Evolutionary conservation across 2,888 invertebrate species (phyloP), one percentile per base, ranked within the genome.

Genomic region (Rotaria magnacalcarata): DNA sequence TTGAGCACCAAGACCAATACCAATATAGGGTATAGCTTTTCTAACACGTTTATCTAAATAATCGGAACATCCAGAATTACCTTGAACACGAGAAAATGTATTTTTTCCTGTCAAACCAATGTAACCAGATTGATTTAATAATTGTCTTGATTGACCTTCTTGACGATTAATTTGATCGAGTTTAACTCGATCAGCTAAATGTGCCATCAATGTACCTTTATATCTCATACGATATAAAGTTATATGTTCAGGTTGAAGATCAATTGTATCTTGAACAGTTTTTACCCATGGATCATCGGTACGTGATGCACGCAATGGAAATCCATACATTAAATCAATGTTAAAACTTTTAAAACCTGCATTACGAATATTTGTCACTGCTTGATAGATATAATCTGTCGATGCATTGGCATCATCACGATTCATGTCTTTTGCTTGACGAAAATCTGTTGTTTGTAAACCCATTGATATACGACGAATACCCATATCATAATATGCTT

Each of bases 141-240:
- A 34, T 19, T 34, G 2, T 34, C 67, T 27, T 19, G 67, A 34
- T 67, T 67, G 34, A 41, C 34, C 34, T 67, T 67, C 67, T 67
- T 67, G 67, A 6, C 67, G 67, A 67, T 67, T 67, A 34, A 67
- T 24, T 67, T 67, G 67, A 67, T 67, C 67, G 16, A 67, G 67
- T 67, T 67, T 67, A 41, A 67, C 67, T 34, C 67, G 67, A 67
- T 67, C 67, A 67, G 67, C 67, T 67, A 67, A 67, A 34, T 67
- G 67, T 67, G 67, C 67, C 67, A 67, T 67, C 2, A 34, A 41
- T 19, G 67, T 67, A 67, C 67, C 67, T 67, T 67, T 67, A 67
- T 67, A 67, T 67, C 67, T 67, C 67, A 67, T 67, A 67, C 67
- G 67, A 67, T 67, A 67, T 67, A 67, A 67, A 34, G 67, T 67